Evolutionary conservation across 2,113 vertebrate genomes (phyloP), one percentile per base, ranked within the genome.

Genomic region (Brachionichthys hirsutus): DNA sequence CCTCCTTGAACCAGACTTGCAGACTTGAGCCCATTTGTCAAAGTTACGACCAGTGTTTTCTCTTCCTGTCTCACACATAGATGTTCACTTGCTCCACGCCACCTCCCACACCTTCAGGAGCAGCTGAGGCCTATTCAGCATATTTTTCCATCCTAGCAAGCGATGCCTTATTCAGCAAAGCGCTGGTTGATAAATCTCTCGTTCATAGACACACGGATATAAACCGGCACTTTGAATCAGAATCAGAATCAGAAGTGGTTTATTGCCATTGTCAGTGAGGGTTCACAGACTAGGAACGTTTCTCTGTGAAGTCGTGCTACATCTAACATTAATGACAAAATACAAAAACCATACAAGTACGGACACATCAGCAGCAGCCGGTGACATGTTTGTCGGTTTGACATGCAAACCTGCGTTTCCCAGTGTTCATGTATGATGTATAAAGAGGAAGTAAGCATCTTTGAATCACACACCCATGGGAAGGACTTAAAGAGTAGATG

Each of bases 81-180:
- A 13, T 38, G 9, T 38, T 52, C 44, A 52, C n/a, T n/a, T n/a
- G n/a, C n/a, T n/a, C n/a, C n/a, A n/a, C 46, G 22, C 44, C 41
- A 36, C 54, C 58, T 74, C 62, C 61, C 64, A 65, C 51, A 69
- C 52, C 52, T 58, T 54, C 45, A 67, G 60, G 62, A 54, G 73
- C 57, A 70, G 48, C 69, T 45, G 51, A 70, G 49, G 62, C 40
- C 3, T 47, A 71, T 78, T 85, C 79, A 78, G 70, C 80, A 80
- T 55, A 62, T 80, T 70, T 81, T 79, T 77, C 49, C 57, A 55
- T 65, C 70, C 73, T 78, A 74, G 71, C 49, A 43, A 54, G 34
- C 54, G 57, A 82, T 87, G 84, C 76, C 86, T 89, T 81, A 89
- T 85, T 86, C 82, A 85, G 18, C 7, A 53, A n/a, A 64, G 30